Evolutionary conservation across 2,797 vertebrate genomes (phyloP).

Genomic region (Eurystomus glaucurus): DNA sequence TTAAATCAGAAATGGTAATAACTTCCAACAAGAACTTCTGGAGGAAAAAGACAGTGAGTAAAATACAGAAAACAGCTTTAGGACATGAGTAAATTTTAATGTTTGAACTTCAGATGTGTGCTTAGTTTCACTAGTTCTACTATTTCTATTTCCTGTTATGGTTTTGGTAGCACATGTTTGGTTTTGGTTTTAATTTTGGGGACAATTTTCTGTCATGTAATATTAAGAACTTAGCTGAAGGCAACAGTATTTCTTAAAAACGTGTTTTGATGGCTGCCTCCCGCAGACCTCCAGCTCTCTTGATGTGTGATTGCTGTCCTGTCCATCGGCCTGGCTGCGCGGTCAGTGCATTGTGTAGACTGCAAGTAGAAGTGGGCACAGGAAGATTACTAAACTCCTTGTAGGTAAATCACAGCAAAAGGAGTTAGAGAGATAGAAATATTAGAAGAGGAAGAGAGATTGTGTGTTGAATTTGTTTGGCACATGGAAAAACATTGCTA

Average conservation of each 20-base stretch:
- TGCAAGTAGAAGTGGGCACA: not conserved
- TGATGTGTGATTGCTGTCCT: not conserved
- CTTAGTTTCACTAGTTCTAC: conserved; percentile 29
- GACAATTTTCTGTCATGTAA: not conserved
- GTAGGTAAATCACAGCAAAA: not conserved
- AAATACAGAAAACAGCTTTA: not conserved
- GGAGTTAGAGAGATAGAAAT: not conserved
- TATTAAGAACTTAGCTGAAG: not conserved
- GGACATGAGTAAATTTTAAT: not conserved
- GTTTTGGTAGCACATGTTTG: not conserved
- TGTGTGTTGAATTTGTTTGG: not conserved
- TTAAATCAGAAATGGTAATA: not conserved
- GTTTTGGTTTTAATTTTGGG: not conserved
- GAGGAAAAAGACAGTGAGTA: not conserved
- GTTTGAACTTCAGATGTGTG: not conserved
- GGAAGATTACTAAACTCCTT: not conserved
- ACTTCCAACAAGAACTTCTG: not conserved
- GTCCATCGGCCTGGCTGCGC: not conserved
- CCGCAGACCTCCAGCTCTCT: not conserved
- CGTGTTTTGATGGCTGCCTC: not conserved
- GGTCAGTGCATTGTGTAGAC: not conserved
- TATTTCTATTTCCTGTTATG: conserved; percentile 42
- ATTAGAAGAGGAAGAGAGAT: not conserved
- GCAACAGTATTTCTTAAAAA: not conserved
- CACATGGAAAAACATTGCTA: not conserved